Evolutionary conservation across 2,113 vertebrate genomes (phyloP).

Genomic region (Ailurus styani): DNA sequence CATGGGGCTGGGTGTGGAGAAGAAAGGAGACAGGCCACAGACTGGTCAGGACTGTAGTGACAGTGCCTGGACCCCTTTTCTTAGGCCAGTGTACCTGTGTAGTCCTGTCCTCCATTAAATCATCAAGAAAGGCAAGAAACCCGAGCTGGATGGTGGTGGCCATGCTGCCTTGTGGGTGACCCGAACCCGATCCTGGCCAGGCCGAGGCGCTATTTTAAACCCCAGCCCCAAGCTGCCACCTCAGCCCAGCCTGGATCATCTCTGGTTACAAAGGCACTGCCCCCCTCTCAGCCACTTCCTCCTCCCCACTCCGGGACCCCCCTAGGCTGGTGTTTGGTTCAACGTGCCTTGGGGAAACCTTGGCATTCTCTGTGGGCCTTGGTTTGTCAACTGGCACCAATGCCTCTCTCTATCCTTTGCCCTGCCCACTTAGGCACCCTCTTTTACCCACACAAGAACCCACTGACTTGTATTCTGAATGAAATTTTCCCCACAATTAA

Average conservation of each 20-base stretch:
- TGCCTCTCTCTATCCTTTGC: neutral
- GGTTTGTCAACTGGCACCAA: neutral
- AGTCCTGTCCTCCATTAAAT: constrained; percentile 6
- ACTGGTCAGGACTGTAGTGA: neutral
- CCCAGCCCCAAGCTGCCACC: constrained; percentile 24
- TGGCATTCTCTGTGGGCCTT: neutral
- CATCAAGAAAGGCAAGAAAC: constrained; percentile 47
- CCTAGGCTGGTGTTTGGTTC: neutral
- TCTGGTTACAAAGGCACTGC: constrained; percentile 59
- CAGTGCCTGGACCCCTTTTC: neutral
- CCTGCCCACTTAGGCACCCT: neutral
- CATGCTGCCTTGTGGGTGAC: constrained; percentile 57
- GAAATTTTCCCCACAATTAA: neutral
- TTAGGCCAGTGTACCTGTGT: neutral
- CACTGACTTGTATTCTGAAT: neutral
- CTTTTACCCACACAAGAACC: neutral
- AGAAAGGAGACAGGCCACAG: neutral
- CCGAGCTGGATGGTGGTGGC: neutral
- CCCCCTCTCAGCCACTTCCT: neutral
- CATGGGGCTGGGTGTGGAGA: too few species aligned
- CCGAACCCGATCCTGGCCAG: constrained; percentile 51
- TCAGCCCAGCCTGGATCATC: constrained; percentile 7
- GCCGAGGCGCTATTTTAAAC: constrained; percentile 64
- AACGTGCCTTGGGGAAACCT: neutral
- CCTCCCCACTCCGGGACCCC: neutral